Base-by-base conservation (phyloP, 2,888 invertebrate species). In the Scaptomyza flava region DNA sequence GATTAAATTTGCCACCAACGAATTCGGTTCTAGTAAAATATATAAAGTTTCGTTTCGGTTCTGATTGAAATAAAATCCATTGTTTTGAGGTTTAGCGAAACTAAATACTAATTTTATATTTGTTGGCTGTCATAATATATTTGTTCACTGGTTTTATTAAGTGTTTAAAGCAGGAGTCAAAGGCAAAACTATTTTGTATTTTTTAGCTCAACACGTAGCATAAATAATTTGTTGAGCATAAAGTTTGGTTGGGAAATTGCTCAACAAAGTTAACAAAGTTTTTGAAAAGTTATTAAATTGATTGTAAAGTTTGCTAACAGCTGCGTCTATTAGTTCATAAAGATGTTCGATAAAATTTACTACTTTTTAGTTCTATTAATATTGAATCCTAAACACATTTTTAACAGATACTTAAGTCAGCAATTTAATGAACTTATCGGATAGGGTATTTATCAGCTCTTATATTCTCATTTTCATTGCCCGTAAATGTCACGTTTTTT, bases 1-100 rank as follows among this genome's bases (percentile, higher is more conserved):
- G 36, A 68, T 63, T 51, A 42, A 65, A 58, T 73, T 41, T 65
- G 57, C 57, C 67, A 61, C 43, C 56, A 47, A 38, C 34, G 42
- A 56, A 34, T 53, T 31, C 50, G 17, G 47, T 47, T 36, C 34
- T 6, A 1, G 36, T 6, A 14, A 7, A n/a, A 38, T 8, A 9
- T 17, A 14, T 8, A 42, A 11, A 11, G 6, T 42, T 43, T 43
- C 20, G 12, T 12, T 23, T 43, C 20, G 20, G 6, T 20, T 30
- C 12, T 5, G 34, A 34, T 34, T 34, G 12, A 34, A 12, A 12
- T 34, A 34, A 12, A 34, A 34, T 5, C 9, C 2, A 23, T 23
- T 23, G 23, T 23, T 4, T 23, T 23, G 23, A 23, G 11, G 11
- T 11, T 33, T 33, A 11, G 11, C 11, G 6, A 4, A 11, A 4